phyloP scores from a whole-genome alignment of 2,113 vertebrate genomes.

The Amphiprion percula region DNA sequence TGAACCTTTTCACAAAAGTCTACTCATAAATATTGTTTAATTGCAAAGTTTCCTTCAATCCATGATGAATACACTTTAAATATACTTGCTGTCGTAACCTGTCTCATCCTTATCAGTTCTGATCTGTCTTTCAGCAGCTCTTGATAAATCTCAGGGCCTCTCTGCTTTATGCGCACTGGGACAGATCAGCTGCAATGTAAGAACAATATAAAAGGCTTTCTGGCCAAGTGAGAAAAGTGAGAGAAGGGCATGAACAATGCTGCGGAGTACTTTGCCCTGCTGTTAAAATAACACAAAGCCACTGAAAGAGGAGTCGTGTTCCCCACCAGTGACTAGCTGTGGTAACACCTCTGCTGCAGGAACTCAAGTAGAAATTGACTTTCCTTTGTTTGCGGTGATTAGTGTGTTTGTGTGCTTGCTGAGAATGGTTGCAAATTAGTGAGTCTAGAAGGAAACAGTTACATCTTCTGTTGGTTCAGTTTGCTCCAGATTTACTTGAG shows the following conservation, averaged over 20 bases:
- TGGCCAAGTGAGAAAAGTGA: conserved; percentile 4
- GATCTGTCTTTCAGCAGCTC: neutral
- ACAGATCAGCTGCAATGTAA: neutral
- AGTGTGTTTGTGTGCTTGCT: neutral
- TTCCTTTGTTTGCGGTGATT: neutral
- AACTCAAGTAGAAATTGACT: neutral
- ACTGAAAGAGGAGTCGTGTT: conserved; percentile 18
- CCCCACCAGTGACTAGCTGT: neutral
- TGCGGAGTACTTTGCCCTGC: neutral
- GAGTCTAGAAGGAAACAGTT: neutral
- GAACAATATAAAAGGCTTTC: neutral
- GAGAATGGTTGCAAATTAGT: neutral
- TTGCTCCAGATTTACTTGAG: neutral
- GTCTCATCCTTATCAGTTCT: neutral
- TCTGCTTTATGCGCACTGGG: neutral
- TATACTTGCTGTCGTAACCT: too few relatives aligned
- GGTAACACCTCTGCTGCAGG: neutral
- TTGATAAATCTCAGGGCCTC: neutral
- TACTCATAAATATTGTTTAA: too few relatives aligned
- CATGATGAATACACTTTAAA: too few relatives aligned
- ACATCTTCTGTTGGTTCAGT: neutral
- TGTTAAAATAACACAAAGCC: conserved; percentile 10
- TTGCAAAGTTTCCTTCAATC: too few relatives aligned
- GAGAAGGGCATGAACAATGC: neutral
- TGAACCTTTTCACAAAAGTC: too few relatives aligned